Conservation (phyloP, 2,888 invertebrate species). For the Acronicta leporina region DNA sequence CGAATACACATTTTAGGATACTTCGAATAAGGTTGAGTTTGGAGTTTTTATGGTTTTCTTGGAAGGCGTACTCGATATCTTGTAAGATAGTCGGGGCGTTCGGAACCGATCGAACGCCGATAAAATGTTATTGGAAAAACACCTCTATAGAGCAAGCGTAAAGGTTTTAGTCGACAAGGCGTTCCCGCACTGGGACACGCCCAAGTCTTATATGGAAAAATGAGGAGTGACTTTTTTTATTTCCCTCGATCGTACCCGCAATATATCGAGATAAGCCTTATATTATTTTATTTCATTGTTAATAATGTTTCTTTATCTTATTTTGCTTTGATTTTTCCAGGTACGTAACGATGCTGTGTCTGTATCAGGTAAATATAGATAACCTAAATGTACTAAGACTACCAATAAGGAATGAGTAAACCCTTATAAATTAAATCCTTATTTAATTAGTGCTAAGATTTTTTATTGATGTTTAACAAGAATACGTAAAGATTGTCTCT, state of each 20-base stretch:
- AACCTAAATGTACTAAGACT: slow-evolving; percentile 50
- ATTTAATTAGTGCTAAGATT: slow-evolving; percentile 34
- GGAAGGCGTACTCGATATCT: slow-evolving; percentile 89
- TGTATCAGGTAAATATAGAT: slow-evolving; percentile 76
- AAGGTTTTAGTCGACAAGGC: slow-evolving; percentile 80
- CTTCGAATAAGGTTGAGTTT: slow-evolving; percentile 71
- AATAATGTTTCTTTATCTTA: slow-evolving; percentile 60
- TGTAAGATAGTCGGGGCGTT: slow-evolving; percentile 88
- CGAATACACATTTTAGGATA: slow-evolving; percentile 64
- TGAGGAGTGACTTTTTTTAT: slow-evolving; percentile 78
- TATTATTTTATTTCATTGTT: slow-evolving; percentile 72
- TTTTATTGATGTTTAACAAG: slow-evolving; percentile 36
- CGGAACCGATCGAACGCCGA: slow-evolving; percentile 86
- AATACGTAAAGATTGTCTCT: slow-evolving; percentile 10
- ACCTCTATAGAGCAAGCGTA: slow-evolving; percentile 80
- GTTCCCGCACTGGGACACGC: slow-evolving; percentile 81
- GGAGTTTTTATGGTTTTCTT: slow-evolving; percentile 66
- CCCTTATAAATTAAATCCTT: slow-evolving; percentile 4
- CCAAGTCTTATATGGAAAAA: slow-evolving; percentile 85
- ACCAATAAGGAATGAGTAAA: slow-evolving; percentile 35
- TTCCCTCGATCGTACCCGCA: slow-evolving; percentile 72
- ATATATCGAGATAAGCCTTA: slow-evolving; percentile 69
- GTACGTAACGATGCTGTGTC: slow-evolving; percentile 82
- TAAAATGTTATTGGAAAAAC: slow-evolving; percentile 84
- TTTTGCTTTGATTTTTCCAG: slow-evolving; percentile 67